These are phyloP conservation scores for Thalassarche chlororhynchos DNA, from an alignment of 2,113 vertebrate genomes.

Conservation along the genomic window DNA sequence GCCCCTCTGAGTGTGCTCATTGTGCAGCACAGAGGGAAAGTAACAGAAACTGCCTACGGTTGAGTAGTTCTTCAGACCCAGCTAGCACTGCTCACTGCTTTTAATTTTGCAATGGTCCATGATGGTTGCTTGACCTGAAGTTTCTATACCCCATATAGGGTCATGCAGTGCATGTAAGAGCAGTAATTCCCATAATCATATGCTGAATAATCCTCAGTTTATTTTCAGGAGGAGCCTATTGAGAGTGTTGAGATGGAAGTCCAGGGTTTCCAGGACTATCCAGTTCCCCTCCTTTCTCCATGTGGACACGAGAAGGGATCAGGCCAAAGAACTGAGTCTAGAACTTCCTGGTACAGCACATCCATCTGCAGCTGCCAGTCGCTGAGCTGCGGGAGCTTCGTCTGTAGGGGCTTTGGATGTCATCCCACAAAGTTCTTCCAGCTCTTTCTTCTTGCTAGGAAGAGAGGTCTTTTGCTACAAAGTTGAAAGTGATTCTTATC, in stretches of 20 bases:
- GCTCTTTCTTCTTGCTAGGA: neutral
- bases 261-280: neutral
- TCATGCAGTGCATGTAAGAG: neutral
- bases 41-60: neutral
- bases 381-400: neutral
- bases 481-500: neutral
- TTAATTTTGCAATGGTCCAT: rapidly evolving
- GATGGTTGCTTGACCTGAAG: neutral
- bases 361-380: neutral
- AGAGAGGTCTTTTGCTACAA: neutral
- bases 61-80: neutral
- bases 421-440: neutral
- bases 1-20: neutral
- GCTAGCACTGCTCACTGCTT: neutral
- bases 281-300: neutral
- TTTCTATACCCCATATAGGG: neutral
- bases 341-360: neutral
- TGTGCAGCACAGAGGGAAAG: neutral
- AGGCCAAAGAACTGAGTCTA: neutral
- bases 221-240: neutral
- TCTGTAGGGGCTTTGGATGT: neutral
- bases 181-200: neutral
- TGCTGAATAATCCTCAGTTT: neutral
- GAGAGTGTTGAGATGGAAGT: neutral
- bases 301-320: neutral